Base-by-base conservation (phyloP, 2,797 vertebrate genomes). In the Rallus crepitans region DNA sequence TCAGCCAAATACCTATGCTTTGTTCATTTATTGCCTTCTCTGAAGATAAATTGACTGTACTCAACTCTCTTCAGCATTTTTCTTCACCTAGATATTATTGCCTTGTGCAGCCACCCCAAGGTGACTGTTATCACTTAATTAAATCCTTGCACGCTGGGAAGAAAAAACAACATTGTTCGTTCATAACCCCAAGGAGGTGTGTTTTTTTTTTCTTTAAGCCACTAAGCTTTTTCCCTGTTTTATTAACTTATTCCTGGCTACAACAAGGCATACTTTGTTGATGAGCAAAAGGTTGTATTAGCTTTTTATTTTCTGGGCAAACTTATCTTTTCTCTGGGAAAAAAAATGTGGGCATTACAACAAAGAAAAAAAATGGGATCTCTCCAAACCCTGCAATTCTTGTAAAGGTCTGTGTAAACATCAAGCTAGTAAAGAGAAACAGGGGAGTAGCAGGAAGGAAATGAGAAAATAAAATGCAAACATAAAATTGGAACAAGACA, bases 111-210 rank as follows among this genome's bases (percentile, higher is more conserved):
- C 98, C 98, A 99, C 98, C 98, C 98, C 98, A 98, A 99, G 98
- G 98, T 99, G 98, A 99, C 98, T 98, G 98, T 99, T 99, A 99
- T 99, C 98, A 99, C 98, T 99, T 99, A 99, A 99, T 99, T 99
- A 99, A 99, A 98, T 99, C 98, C 98, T 98, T 97, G 98, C 98
- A 98, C 98, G 97, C 98, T 98, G 98, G 98, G 98, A 98, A 98
- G 98, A 98, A 98, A 98, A 98, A 98, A 98, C 98, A 98, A 98
- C 98, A 98, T 98, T 98, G 98, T 98, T 98, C 98, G 98, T 98
- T 98, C 98, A 98, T 98, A 98, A 99, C 98, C 98, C 98, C 97
- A 98, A 98, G 98, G 98, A 98, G 98, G 96, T 96, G 93, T 88
- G 97, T 97, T 97, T 94, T 94, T 94, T 98, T 97, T 98, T 98